Percentiles rank a stretch among this genome's conserved stretches.
These are phyloP conservation scores for Perognathus longimembris DNA, from an alignment of 2,113 vertebrate genomes.

Conservation along the genomic window DNA sequence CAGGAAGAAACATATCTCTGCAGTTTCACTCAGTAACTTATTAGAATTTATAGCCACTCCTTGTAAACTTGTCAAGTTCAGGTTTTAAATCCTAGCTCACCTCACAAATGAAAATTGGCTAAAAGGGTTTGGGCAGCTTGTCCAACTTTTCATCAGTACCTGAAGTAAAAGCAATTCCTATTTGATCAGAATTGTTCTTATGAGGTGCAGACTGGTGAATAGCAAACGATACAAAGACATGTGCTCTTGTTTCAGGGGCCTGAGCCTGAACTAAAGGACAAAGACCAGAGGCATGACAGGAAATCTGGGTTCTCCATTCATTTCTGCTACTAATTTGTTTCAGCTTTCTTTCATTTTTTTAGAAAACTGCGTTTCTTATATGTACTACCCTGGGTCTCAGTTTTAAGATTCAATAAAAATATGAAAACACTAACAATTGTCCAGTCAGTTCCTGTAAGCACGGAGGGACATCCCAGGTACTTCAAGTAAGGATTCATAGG, in stretches of 20 bases:
- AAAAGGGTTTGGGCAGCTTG: neutral
- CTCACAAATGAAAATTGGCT: slow-evolving; percentile 46
- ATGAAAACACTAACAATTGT: neutral
- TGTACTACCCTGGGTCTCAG: neutral
- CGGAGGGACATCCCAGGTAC: neutral
- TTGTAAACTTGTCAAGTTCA: slow-evolving; percentile 59
- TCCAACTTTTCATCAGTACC: slow-evolving; percentile 41
- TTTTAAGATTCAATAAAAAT: neutral
- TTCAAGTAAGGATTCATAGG: neutral
- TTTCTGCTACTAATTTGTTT: neutral
- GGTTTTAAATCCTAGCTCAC: slow-evolving; percentile 47
- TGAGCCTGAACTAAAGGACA: neutral
- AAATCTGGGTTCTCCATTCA: neutral
- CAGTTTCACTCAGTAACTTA: slow-evolving; percentile 9
- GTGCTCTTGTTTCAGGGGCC: neutral
- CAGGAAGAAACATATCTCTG: neutral
- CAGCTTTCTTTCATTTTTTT: neutral
- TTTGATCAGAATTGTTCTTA: neutral
- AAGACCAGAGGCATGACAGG: neutral
- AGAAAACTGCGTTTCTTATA: neutral
- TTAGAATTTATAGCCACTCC: slow-evolving; percentile 16
- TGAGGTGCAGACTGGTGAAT: neutral
- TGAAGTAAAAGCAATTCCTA: slow-evolving; percentile 45
- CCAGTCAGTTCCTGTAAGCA: neutral
- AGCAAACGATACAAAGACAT: neutral